Evolutionary conservation across 1,140 invertebrate species (phyloP).

Genomic region (Thrips palmi): DNA sequence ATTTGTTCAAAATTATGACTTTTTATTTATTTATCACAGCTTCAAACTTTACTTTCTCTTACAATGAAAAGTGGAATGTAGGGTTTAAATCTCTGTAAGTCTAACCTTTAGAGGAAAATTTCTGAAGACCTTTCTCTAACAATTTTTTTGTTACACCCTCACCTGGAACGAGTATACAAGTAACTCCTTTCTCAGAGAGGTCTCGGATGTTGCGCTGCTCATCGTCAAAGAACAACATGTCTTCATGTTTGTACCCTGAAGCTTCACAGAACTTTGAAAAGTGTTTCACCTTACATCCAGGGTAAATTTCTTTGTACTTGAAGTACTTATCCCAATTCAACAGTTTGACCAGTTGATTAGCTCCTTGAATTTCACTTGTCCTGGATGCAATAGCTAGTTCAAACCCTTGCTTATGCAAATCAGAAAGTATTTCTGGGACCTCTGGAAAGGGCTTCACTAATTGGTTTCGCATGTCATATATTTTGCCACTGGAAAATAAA

Average conservation of each 20-base stretch:
- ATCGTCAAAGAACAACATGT: slow-evolving; percentile 59
- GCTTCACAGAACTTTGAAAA: slow-evolving; percentile 42
- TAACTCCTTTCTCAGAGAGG: slow-evolving; percentile 31
- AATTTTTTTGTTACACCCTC: slow-evolving; percentile 29
- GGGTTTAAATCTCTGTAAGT: background rate
- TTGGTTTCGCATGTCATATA: slow-evolving; percentile 30
- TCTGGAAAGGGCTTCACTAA: slow-evolving; percentile 36
- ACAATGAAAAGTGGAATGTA: background rate
- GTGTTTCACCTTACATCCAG: slow-evolving; percentile 47
- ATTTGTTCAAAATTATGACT: background rate
- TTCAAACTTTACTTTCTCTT: too few species aligned
- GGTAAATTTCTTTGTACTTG: slow-evolving; percentile 53
- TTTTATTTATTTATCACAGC: slow-evolving; percentile 2
- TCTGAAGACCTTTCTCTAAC: slow-evolving; percentile 23
- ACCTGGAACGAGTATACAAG: slow-evolving; percentile 32
- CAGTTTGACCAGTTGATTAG: slow-evolving; percentile 41
- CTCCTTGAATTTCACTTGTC: slow-evolving; percentile 42
- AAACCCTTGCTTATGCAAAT: slow-evolving; percentile 33
- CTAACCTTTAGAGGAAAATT: background rate
- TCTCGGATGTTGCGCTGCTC: slow-evolving; percentile 40
- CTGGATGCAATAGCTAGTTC: slow-evolving; percentile 42
- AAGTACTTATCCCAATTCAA: slow-evolving; percentile 55
- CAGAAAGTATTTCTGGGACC: slow-evolving; percentile 37
- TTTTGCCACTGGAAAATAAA: slow-evolving; percentile 19
- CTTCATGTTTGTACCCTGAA: slow-evolving; percentile 32